Evolutionary conservation across 2,113 vertebrate genomes (phyloP).

Genomic region (Peromyscus californicus): DNA sequence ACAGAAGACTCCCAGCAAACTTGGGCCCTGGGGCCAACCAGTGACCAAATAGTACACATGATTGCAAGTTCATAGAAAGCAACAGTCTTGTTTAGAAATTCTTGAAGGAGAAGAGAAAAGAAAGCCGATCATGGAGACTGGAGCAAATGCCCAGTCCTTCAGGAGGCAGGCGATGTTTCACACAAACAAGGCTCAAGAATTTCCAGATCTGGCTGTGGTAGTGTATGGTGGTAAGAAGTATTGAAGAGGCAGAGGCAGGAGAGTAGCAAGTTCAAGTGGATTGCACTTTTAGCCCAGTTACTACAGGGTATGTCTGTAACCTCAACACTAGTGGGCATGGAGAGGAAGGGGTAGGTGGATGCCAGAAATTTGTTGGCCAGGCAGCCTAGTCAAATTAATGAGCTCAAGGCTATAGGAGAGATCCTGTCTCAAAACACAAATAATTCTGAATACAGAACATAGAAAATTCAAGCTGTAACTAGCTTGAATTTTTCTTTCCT

Average conservation of each 20-base stretch:
- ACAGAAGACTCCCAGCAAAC: neutral
- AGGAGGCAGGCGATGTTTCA: neutral
- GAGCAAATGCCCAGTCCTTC: neutral
- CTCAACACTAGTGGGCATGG: neutral
- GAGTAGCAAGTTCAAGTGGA: neutral
- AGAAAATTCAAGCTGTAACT: neutral
- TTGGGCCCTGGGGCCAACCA: neutral
- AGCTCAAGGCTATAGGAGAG: neutral
- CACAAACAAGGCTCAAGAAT: neutral
- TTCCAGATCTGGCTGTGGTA: neutral
- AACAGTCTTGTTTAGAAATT: neutral
- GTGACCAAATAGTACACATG: neutral
- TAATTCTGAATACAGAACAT: neutral
- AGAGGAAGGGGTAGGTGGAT: neutral
- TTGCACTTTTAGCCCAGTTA: neutral
- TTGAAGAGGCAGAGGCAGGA: neutral
- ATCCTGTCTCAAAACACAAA: neutral
- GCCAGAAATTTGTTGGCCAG: neutral
- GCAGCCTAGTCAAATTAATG: neutral
- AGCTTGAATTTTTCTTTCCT: neutral
- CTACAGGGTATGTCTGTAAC: neutral
- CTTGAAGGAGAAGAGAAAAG: neutral
- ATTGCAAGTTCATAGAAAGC: neutral
- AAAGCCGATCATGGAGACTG: neutral
- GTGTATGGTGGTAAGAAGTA: neutral